Evolutionary conservation across 2,113 vertebrate genomes (phyloP).

Genomic region (Otocyon megalotis): DNA sequence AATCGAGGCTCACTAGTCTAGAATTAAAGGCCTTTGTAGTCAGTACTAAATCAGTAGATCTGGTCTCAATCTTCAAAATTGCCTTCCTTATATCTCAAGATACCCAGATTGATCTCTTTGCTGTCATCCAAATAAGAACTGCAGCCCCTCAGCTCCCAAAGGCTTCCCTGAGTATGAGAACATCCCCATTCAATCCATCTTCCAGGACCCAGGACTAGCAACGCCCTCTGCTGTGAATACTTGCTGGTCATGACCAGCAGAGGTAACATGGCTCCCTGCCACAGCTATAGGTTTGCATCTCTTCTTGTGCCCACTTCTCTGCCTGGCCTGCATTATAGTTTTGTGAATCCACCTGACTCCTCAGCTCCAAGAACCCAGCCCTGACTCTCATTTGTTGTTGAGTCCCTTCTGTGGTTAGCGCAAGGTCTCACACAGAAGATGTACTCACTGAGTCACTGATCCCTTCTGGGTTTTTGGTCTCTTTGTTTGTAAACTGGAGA

Average conservation of each 20-base stretch:
- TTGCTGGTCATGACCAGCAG: not conserved
- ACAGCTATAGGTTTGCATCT: accelerated
- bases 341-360: not conserved
- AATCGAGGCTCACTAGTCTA: not conserved
- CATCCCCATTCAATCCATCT: not conserved
- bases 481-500: not conserved
- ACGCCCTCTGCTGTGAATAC: not conserved
- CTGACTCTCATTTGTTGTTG: not conserved
- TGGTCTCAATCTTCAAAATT: not conserved
- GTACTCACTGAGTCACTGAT: not conserved
- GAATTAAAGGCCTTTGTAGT: not conserved
- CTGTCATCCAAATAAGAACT: not conserved
- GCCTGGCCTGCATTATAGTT: not conserved
- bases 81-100: not conserved
- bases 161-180: not conserved
- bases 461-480: not conserved
- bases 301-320: not conserved
- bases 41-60: not conserved
- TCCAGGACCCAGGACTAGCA: accelerated
- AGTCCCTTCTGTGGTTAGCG: not conserved
- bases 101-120: not conserved
- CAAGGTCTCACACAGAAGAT: not conserved
- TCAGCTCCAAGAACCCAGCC: not conserved
- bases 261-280: not conserved
- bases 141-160: not conserved